Percentiles rank a stretch among this genome's conserved stretches.
Conservation (phyloP, 2,113 vertebrate genomes). For the Apistogramma diplotaenia region DNA sequence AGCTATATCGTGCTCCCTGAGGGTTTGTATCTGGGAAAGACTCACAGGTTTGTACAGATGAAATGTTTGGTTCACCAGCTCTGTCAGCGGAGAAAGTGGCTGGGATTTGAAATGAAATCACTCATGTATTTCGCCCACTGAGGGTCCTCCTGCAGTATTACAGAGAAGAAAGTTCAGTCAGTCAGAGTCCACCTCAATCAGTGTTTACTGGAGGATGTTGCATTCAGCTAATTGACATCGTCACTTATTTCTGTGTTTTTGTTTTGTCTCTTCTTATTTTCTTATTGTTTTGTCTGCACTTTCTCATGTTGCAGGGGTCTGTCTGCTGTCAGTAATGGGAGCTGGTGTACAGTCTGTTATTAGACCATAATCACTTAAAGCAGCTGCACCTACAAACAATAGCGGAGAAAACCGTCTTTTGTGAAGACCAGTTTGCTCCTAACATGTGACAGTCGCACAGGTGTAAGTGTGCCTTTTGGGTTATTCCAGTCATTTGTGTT, state of each 20-base stretch:
- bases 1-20: conserved; percentile 29
- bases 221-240: neutral
- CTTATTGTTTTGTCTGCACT: neutral
- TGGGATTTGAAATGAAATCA: conserved; percentile 48
- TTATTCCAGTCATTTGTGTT: neutral
- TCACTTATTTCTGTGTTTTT: neutral
- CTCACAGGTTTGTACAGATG: conserved; percentile 44
- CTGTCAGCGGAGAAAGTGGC: conserved; percentile 34
- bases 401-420: neutral
- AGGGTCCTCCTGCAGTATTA: conserved; percentile 10
- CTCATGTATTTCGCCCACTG: conserved; percentile 37
- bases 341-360: neutral
- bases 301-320: neutral
- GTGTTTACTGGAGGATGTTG: neutral
- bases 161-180: neutral
- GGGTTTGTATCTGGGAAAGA: conserved; percentile 39
- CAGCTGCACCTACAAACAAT: neutral
- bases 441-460: neutral
- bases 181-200: neutral
- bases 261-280: neutral
- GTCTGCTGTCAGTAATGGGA: neutral
- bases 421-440: neutral
- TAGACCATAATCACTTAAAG: neutral
- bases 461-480: neutral
- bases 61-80: conserved; percentile 54